These are phyloP conservation scores for Bradypodion ventrale DNA, from an alignment of 2,797 vertebrate genomes.

Conservation along the genomic window DNA sequence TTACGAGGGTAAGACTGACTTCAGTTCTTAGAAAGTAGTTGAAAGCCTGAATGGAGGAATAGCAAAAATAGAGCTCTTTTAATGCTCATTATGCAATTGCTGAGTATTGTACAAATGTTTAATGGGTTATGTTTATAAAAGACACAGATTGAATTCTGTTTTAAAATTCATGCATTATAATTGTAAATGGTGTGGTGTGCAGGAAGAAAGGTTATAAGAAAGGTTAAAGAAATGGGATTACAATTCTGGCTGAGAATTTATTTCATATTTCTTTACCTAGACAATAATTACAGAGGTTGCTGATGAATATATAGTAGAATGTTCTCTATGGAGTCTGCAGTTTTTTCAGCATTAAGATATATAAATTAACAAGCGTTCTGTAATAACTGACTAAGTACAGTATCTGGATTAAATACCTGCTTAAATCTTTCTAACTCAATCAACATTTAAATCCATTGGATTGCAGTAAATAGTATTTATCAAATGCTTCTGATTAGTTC, in stretches of 20 bases:
- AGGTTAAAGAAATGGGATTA: background rate
- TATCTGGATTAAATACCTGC: constrained; percentile 45
- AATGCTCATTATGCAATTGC: background rate
- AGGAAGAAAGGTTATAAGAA: background rate
- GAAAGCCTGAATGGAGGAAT: background rate
- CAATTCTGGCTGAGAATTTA: constrained; percentile 4
- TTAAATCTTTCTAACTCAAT: constrained; percentile 23
- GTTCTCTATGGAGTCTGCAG: background rate
- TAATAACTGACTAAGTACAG: constrained; percentile 49
- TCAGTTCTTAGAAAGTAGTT: background rate
- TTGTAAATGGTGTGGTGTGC: background rate
- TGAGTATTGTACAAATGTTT: background rate
- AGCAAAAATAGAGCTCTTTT: background rate
- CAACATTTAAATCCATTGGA: constrained; percentile 37
- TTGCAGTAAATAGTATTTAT: constrained; percentile 29
- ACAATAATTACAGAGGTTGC: constrained; percentile 1
- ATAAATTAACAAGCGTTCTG: constrained; percentile 20
- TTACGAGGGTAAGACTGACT: background rate
- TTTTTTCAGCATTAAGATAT: background rate
- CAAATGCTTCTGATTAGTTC: constrained; percentile 18
- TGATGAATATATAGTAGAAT: constrained; percentile 25
- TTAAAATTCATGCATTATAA: background rate
- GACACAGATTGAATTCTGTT: background rate
- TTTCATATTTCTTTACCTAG: constrained; percentile 25
- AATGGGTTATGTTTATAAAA: background rate